A percentile compares a stretch with the other conserved stretches of the same genome.
These are phyloP conservation scores for Morus bassanus DNA, from an alignment of 2,797 vertebrate genomes.

Conservation along the genomic window DNA sequence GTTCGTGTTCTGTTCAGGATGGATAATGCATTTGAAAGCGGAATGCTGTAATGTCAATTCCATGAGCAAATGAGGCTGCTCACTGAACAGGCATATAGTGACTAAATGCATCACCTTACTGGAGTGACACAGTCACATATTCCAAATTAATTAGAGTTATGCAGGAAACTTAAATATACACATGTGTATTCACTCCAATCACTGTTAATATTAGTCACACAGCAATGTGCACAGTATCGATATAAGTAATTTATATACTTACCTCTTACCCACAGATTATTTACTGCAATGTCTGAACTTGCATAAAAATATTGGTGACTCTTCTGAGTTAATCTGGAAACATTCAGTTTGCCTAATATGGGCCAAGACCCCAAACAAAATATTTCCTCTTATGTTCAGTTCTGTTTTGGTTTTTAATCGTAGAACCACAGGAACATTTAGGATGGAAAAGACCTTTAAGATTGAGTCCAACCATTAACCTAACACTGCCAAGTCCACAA, in stretches of 20 bases:
- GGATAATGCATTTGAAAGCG: slow-evolving; percentile 66
- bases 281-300: neutral
- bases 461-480: neutral
- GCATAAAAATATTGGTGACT: neutral
- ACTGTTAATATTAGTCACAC: neutral
- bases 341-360: neutral
- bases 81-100: neutral
- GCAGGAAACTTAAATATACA: neutral
- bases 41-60: slow-evolving; percentile 44
- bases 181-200: neutral
- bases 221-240: neutral
- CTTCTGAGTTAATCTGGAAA: neutral
- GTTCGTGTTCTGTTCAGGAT: slow-evolving; percentile 48
- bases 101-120: slow-evolving; percentile 2
- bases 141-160: slow-evolving; percentile 39
- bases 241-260: neutral
- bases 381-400: neutral
- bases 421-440: neutral
- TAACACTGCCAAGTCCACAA: neutral
- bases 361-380: neutral
- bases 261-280: neutral
- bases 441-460: neutral
- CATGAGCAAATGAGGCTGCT: slow-evolving; percentile 13
- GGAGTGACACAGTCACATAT: neutral
- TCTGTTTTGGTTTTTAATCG: neutral